Base-by-base conservation (phyloP, 2,888 invertebrate genomes). In the Eupeodes luniger region DNA sequence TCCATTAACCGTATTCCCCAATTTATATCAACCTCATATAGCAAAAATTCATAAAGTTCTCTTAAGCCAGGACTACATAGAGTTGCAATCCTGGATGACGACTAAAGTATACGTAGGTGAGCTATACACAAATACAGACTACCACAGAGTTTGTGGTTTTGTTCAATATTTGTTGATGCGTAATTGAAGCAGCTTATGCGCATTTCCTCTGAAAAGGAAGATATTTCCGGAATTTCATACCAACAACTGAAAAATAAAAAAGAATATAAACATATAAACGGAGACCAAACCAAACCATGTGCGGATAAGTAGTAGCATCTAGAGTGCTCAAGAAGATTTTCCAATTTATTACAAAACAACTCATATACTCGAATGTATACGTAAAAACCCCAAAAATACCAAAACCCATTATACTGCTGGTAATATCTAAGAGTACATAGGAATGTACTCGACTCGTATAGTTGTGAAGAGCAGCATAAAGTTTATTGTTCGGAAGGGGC, bases 141-240 rank as follows among this genome's bases (percentile, higher is more conserved):
- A 27, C 27, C 27, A 27, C 16, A 72, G 34, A 40, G 47, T 49
- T 49, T 69, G 77, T 69, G 77, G 67, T 59, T 19, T 67, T 69
- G 49, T 59, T 49, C 59, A 78, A 67, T 67, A 67, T 64, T 47
- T 59, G 77, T 49, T 67, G 67, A 78, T 78, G 77, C 67, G 77
- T 78, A 67, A 69, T 67, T 78, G 67, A 59, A 59, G 59, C 72
- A 72, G 72, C 57, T 72, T 59, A 59, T 72, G 47, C 47, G 57
- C 47, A 27, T 12, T 49, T 72, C 27, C 72, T 59, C 16, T 27
- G 40, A 47, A 40, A 59, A 34, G 72, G 59, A 72, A 49, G 36
- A 72, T 47, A 49, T 49, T 59, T 59, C 57, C 40, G 70, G 53
- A 69, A 16, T 34, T 69, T n/a, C 19, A 55, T 19, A 19, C 16